Base-by-base conservation (phyloP, 2,888 invertebrate species). In the Baccha elongata region DNA sequence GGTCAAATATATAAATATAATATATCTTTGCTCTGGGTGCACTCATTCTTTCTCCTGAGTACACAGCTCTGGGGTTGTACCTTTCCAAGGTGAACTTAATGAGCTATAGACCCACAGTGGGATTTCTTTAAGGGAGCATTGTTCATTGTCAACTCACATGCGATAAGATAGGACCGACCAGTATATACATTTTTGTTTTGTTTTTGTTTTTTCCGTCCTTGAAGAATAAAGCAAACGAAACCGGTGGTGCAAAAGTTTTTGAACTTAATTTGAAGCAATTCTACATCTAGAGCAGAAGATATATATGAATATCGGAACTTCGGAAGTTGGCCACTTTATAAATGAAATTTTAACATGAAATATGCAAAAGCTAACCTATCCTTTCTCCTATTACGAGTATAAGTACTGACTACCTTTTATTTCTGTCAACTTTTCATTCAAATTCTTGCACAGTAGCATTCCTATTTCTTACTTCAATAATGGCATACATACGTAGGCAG, bases 61-160 rank as follows among this genome's bases (percentile, higher is more conserved):
- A 23, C n/a, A 11, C 7, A 11, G 44, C 42, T 19, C 11, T 32
- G 13, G 26, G 44, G 17, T 11, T 10, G 17, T 13, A 60, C 17
- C 29, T 19, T 44, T n/a, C 29, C 44, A 60, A 60, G 44, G 60
- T 60, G 44, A 60, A 44, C 44, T n/a, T 29, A 44, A 44, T 13
- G 13, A 40, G n/a, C 5, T 11, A 35, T 7, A 55, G 40, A 58
- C 58, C 58, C 60, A 32, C 15, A 15, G 23, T 42, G 60, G n/a
- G 29, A 60, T 26, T 58, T 60, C 26, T 44, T 26, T 1, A 17
- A 58, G 17, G 44, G 60, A 44, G 42, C 60, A 60, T 17, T 60
- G 29, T 44, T 60, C 60, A 60, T 44, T 60, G 60, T 60, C 60
- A 60, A 60, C 60, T 44, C 17, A 44, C 44, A 44, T 60, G 60